Evolutionary conservation across 1,140 invertebrate genomes (phyloP).

Genomic region (Lerema accius): DNA sequence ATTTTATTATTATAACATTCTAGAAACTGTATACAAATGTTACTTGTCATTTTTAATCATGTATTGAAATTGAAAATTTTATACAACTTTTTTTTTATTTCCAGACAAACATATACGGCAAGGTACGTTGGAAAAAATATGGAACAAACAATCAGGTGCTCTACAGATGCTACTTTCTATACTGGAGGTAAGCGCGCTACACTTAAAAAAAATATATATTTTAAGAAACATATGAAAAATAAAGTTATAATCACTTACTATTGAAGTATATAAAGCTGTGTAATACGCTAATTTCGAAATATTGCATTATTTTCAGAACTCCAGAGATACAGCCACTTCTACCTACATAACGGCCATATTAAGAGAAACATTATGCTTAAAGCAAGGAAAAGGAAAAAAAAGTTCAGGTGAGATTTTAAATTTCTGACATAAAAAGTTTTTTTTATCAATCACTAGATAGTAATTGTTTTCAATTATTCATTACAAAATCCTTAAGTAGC

Average conservation of each 20-base stretch:
- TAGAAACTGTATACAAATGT: no score
- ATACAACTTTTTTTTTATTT: constrained; percentile 58
- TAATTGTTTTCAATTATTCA: neutral
- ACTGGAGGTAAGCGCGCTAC: constrained; percentile 84
- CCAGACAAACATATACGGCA: constrained; percentile 84
- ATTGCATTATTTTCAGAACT: constrained; percentile 60
- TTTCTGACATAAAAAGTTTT: constrained; percentile 2
- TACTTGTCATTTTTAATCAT: no score
- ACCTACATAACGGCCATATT: constrained; percentile 76
- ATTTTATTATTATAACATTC: no score
- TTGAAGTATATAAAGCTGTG: no score
- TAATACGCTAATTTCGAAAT: no score
- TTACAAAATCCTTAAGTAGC: constrained; percentile 44
- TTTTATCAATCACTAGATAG: neutral
- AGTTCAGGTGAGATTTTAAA: constrained; percentile 61
- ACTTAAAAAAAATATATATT: no score
- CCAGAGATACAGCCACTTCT: constrained; percentile 66
- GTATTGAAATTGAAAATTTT: no score
- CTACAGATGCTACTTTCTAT: constrained; percentile 82
- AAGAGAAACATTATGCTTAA: constrained; percentile 75
- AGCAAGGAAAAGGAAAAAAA: constrained; percentile 79
- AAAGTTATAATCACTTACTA: no score
- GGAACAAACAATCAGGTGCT: constrained; percentile 83
- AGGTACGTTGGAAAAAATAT: constrained; percentile 82
- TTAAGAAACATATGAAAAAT: no score